These are phyloP conservation scores for Drosophila koepferae DNA, from an alignment of 2,888 invertebrate species.

Conservation along the genomic window DNA sequence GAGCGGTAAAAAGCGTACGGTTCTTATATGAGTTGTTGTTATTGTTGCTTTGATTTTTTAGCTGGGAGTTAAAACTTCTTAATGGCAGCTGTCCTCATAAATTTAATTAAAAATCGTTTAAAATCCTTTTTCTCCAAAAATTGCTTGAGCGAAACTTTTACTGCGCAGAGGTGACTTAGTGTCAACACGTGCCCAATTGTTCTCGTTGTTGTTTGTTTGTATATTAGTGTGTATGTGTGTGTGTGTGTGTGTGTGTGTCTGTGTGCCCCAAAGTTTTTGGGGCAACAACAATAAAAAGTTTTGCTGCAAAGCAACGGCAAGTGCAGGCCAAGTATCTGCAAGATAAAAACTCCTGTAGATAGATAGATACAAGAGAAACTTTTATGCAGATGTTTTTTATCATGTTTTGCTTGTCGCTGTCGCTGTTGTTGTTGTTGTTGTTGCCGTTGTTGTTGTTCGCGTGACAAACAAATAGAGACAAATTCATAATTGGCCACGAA, in stretches of 20 bases:
- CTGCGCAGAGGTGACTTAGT: constrained; percentile 62
- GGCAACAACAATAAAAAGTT: constrained; percentile 54
- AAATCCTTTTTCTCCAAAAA: constrained; percentile 64
- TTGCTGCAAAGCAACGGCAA: constrained; percentile 48
- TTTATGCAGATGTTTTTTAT: constrained; percentile 65
- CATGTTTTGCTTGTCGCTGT: constrained; percentile 12
- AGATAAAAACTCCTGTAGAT: constrained; percentile 56
- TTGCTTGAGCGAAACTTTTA: constrained; percentile 50
- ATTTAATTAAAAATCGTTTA: constrained; percentile 78
- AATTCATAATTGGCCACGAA: constrained; percentile 70
- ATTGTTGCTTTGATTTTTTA: not conserved
- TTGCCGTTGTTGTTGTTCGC: constrained; percentile 33
- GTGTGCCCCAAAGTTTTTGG: constrained; percentile 39
- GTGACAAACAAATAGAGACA: constrained; percentile 73
- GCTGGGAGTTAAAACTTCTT: constrained; percentile 40
- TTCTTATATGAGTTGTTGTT: constrained; percentile 14
- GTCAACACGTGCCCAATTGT: constrained; percentile 74
- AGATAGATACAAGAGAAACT: constrained; percentile 55
- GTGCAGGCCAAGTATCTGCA: constrained; percentile 64
- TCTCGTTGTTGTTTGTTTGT: not conserved
- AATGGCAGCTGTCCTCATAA: constrained; percentile 71
- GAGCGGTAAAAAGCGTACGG: constrained; percentile 56
- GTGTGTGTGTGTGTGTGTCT: too few species aligned
- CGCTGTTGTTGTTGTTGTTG: constrained; percentile 21
- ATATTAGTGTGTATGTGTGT: constrained; percentile 11